Percentiles rank a stretch among this genome's conserved stretches.
Evolutionary conservation across 1,140 invertebrate genomes (phyloP).

Genomic region (Trachymyrmex septentrionalis): DNA sequence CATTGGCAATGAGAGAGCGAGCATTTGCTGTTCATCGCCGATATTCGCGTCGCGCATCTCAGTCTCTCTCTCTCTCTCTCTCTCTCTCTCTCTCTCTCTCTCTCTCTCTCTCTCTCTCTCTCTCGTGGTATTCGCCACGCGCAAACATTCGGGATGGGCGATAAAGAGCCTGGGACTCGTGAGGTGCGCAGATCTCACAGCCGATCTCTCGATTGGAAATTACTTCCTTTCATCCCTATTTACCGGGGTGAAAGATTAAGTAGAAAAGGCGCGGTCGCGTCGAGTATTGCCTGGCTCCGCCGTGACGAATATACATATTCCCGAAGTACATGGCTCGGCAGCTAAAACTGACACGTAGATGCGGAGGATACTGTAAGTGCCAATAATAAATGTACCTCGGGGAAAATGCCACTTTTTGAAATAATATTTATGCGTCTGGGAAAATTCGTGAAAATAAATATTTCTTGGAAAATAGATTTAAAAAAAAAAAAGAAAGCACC

Average conservation of each 20-base stretch:
- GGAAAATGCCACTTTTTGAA: not conserved
- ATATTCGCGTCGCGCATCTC: conserved; percentile 26
- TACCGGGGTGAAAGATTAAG: conserved; percentile 72
- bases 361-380: conserved; percentile 7
- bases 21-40: not conserved
- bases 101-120: not conserved
- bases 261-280: conserved; percentile 67
- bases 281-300: conserved; percentile 40
- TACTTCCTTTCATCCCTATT: conserved; percentile 75
- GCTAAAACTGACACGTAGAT: conserved; percentile 31
- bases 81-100: conserved; percentile 34
- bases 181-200: conserved; percentile 45
- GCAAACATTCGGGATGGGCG: conserved; percentile 24
- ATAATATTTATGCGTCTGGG: not conserved
- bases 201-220: conserved; percentile 75
- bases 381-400: conserved; percentile 40
- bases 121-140: conserved; percentile 30
- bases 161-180: conserved; percentile 40
- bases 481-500: not conserved
- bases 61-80: conserved; percentile 37
- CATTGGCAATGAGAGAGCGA: conserved; percentile 27
- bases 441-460: conserved; percentile 8
- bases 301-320: conserved; percentile 46
- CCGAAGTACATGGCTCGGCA: conserved; percentile 48
- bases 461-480: not conserved